phyloP scores from a whole-genome alignment of 2,888 invertebrate species.

The Sarcophaga variegata region DNA sequence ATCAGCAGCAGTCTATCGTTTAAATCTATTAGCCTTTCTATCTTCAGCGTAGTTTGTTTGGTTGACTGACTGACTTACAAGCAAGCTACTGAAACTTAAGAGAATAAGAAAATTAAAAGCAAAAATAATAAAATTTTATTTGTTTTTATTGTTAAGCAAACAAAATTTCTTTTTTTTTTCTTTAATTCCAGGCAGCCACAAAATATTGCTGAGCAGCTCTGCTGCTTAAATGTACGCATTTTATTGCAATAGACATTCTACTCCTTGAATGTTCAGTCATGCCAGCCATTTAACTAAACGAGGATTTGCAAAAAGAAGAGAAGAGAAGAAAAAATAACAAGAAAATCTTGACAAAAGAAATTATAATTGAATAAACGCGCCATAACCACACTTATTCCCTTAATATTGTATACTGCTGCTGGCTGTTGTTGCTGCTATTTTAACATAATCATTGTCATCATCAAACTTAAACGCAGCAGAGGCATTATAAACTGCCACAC shows the following conservation, averaged over 20 bases:
- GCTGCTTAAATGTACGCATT: conserved; percentile 48
- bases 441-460: conserved; percentile 38
- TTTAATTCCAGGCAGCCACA: conserved; percentile 78
- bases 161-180: conserved; percentile 61
- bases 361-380: conserved; percentile 79
- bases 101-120: conserved; percentile 57
- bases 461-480: conserved; percentile 7
- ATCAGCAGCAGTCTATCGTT: not conserved
- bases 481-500: not conserved
- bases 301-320: conserved; percentile 14
- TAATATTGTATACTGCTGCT: not conserved
- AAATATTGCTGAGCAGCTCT: conserved; percentile 57
- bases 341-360: conserved; percentile 37
- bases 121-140: conserved; percentile 74
- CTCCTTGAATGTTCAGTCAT: conserved; percentile 79
- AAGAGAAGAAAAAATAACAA: conserved; percentile 27
- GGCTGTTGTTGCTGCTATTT: conserved; percentile 40
- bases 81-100: conserved; percentile 72
- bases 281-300: conserved; percentile 72
- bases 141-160: conserved; percentile 80
- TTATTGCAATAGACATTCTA: conserved; percentile 59
- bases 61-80: conserved; percentile 39
- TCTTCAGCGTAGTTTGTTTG: not conserved
- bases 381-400: conserved; percentile 72
- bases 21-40: not conserved